Base-by-base conservation (phyloP, 1,140 invertebrate genomes). In the Drusus annulatus region DNA sequence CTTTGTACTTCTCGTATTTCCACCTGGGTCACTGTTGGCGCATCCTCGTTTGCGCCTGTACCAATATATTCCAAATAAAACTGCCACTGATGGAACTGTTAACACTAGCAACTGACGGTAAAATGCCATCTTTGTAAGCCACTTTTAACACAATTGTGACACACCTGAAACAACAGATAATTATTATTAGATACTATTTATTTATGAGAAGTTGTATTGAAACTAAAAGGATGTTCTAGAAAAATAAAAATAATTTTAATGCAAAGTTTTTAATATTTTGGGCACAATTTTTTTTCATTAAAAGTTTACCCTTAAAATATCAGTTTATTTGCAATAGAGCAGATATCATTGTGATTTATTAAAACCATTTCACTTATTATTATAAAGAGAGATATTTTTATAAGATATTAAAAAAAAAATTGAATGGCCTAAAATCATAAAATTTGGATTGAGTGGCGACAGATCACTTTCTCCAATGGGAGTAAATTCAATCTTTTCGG, bases 11-110 rank as follows among this genome's bases (percentile, higher is more conserved):
- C 89, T 88, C 87, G 69, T 74, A 63, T 88, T 90, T 88, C 89
- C 88, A 81, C 89, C 89, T 78, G 89, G 89, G 89, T 90, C 89
- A 89, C 88, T 89, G 86, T 89, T 90, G 83, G 88, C 87, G 85
- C 87, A 88, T 82, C 88, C 88, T 86, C 90, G 90, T 87, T 91
- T 92, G 88, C 90, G 91, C 88, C 89, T 91, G 90, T 91, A 93
- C 92, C 91, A 93, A 84, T 92, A 91, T 85, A 92, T 91, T 83
- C 91, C 91, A 84, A 92, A 87, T 81, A 93, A 87, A 81, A 92
- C 88, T 81, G 91, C 91, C 86, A 92, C 88, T 80, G 91, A 90
- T 84, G 91, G 91, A 62, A 92, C 88, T 80, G 90, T 91, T 90
- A 90, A 91, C 86, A 91, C 90, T 86, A 92, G 87, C 83, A 93